Conservation (phyloP, 2,888 invertebrate genomes). For the Tillus elongatus region DNA sequence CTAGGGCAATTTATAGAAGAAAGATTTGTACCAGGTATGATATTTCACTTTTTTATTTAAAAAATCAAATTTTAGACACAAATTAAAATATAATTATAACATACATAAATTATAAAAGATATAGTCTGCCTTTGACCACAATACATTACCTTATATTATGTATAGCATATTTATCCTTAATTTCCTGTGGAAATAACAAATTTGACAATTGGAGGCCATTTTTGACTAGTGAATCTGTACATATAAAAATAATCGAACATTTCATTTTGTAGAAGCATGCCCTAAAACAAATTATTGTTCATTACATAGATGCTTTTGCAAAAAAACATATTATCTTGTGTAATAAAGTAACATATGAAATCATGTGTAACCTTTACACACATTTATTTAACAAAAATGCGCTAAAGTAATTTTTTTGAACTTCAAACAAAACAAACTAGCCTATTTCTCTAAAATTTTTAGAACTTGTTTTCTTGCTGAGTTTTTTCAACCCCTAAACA, state of each 20-base stretch:
- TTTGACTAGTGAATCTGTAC: constrained; percentile 54
- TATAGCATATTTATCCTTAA: constrained; percentile 55
- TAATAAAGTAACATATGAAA: too few relatives aligned
- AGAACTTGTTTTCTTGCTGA: neutral
- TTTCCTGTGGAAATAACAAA: constrained; percentile 55
- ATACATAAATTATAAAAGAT: too few relatives aligned
- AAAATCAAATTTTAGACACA: too few relatives aligned
- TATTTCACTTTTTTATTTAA: too few relatives aligned
- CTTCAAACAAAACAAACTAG: too few relatives aligned
- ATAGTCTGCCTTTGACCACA: too few relatives aligned
- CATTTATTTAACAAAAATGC: constrained; percentile 2
- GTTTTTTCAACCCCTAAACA: neutral
- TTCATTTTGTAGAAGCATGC: constrained; percentile 52
- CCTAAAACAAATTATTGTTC: constrained; percentile 38
- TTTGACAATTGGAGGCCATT: constrained; percentile 50
- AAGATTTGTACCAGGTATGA: too few relatives aligned
- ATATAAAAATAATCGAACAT: constrained; percentile 61
- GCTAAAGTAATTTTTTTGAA: too few relatives aligned
- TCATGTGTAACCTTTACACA: too few relatives aligned
- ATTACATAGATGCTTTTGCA: neutral
- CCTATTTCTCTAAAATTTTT: neutral
- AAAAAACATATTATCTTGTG: constrained; percentile 7
- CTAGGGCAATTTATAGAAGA: too few relatives aligned
- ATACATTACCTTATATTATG: constrained; percentile 54
- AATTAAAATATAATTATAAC: too few relatives aligned